Evolutionary conservation across 2,888 invertebrate species (phyloP), one percentile per base, ranked within the genome.

Genomic region (Geotrupes spiniger): DNA sequence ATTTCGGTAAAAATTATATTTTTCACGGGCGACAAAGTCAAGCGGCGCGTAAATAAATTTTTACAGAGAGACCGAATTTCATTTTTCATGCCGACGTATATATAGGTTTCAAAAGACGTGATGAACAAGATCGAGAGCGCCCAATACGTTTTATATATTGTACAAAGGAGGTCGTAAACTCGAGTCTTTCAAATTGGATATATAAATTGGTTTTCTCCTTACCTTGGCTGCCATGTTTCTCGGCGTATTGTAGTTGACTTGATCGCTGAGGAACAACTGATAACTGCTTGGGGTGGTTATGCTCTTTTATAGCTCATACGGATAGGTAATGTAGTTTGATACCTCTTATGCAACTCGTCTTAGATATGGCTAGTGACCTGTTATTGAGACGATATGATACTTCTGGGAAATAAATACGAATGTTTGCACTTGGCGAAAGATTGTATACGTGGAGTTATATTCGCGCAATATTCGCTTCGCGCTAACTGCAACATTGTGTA

Each of bases 171-270:
- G 6, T 21, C 21, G 21, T 21, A 21, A 21, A 21, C 21, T 21
- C 6, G 6, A 21, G 4, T 21, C 21, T 40, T 45, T 51, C 50
- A 51, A 53, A 53, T 48, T 51, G 51, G 44, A 47, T 44, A 49
- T 37, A 49, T 46, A 52, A 57, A 53, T 49, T 36, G 43, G 47
- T 21, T 31, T 25, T 41, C 41, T 37, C 49, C 61, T 62, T 58
- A 63, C 63, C 63, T 63, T 63, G 40, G 54, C 57, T 52, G 60
- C 58, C 63, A 63, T 63, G 41, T 52, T 51, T 45, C n/a, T 39
- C 42, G 29, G 48, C 31, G 29, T 43, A 41, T 55, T 51, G 49
- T 37, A 48, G 51, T 49, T 50, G 47, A 45, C 46, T 57, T 51
- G 55, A 57, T 57, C 42, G 46, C 42, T 57, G 56, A 54, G 33